Percentiles rank a stretch among this genome's conserved stretches.
Evolutionary conservation across 1,140 invertebrate genomes (phyloP).

Genomic region (Rhagoletis zephyria): DNA sequence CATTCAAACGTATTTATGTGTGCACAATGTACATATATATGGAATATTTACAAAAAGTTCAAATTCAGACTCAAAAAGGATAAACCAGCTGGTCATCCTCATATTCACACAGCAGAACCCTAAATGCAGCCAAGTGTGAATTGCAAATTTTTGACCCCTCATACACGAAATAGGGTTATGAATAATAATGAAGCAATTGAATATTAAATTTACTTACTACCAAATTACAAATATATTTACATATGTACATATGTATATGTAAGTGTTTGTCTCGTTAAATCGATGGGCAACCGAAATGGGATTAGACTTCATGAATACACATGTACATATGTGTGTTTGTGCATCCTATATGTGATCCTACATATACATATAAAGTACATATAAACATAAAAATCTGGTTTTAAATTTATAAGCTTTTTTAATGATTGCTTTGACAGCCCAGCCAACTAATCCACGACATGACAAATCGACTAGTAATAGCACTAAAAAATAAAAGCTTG

Average conservation of each 20-base stretch:
- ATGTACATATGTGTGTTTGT: too few species aligned
- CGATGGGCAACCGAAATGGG: neutral
- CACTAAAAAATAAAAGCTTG: too few species aligned
- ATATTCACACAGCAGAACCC: neutral
- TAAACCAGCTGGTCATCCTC: neutral
- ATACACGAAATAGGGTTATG: constrained; percentile 30
- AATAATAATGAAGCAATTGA: constrained; percentile 51
- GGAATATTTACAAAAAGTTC: neutral
- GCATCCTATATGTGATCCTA: too few species aligned
- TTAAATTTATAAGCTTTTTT: neutral
- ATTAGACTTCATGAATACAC: too few species aligned
- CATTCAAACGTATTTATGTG: neutral
- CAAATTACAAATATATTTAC: neutral
- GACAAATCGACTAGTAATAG: too few species aligned
- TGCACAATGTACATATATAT: neutral
- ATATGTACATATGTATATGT: neutral
- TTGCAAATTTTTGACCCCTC: constrained; percentile 47
- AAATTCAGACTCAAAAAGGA: constrained; percentile 13
- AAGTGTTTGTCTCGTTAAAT: neutral
- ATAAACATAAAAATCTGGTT: neutral
- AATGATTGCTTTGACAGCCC: too few species aligned
- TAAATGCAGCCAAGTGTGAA: constrained; percentile 49
- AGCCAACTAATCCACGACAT: too few species aligned
- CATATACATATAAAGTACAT: too few species aligned
- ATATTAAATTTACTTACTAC: constrained; percentile 44